Evolutionary conservation across 53 echinoderm and acorn worm genomes (phyloP).

Genomic region (Holothuria leucospilota): DNA sequence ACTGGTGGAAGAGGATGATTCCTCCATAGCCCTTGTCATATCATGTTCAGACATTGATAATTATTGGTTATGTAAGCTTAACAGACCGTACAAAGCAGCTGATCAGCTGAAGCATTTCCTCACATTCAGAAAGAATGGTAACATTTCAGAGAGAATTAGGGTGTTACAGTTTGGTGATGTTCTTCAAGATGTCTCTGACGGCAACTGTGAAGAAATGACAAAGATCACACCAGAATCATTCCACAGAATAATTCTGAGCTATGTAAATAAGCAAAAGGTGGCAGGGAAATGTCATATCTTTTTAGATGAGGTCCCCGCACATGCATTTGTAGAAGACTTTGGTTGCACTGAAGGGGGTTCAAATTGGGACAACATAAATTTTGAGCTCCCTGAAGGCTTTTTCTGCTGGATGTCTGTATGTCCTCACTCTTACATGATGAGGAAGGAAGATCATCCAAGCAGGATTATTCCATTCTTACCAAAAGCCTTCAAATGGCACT

Average conservation of each 20-base stretch:
- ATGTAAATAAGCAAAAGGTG: not conserved
- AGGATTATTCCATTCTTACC: not conserved
- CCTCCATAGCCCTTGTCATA: not conserved
- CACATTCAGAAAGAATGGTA: too few relatives aligned
- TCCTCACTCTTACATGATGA: constrained; percentile 5
- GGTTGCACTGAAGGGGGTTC: not conserved
- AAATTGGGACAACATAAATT: not conserved
- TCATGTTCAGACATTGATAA: constrained; percentile 28
- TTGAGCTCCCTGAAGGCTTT: not conserved
- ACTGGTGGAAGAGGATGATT: not conserved
- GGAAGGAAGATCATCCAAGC: not conserved
- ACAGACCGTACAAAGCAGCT: constrained; percentile 3
- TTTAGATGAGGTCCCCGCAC: not conserved
- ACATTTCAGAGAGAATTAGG: not conserved
- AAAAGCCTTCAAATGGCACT: not conserved
- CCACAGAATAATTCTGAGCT: not conserved
- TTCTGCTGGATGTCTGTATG: constrained; percentile 8
- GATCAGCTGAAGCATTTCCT: constrained; percentile 11
- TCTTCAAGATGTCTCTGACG: not conserved
- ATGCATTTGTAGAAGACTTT: not conserved
- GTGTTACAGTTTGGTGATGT: not conserved
- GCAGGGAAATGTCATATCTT: not conserved
- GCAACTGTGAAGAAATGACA: not conserved
- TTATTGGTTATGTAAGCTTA: not conserved
- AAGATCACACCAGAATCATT: not conserved